Evolutionary conservation across 2,888 invertebrate genomes (phyloP), one percentile per base, ranked within the genome.

Genomic region (Trichopoda pennipes): DNA sequence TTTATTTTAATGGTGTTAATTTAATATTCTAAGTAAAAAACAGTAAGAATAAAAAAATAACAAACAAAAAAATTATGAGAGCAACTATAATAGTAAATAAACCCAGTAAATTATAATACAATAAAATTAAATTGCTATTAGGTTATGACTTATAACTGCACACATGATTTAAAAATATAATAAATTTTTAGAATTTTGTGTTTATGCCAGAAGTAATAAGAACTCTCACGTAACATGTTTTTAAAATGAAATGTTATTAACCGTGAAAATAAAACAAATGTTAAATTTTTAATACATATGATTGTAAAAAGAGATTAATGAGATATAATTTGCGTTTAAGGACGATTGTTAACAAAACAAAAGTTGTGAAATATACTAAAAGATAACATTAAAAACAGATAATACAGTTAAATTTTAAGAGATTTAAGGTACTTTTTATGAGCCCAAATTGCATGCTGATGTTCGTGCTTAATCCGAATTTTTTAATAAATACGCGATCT

Each of bases 191-290:
- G 42, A 53, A 23, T 3, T 75, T 38, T 21, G 14, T 51, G 32
- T 51, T 10, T 51, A 35, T 38, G 10, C 9, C n/a, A 35, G 64
- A 16, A 72, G 56, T 55, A 76, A 56, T 35, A 76, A 53, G 63
- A 70, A 72, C 14, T 49, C 72, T 47, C 21, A 66, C 58, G 66
- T 23, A 73, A 49, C 63, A 72, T 76, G 77, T 87, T 87, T 60
- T 81, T 77, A 77, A 73, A 73, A 68, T 58, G 81, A 84, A 28
- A 2, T 83, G 86, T 89, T 88, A 87, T 88, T 89, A 89, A 89
- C 88, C 86, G 76, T 51, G 72, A 61, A 73, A 84, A 76, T 73
- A 74, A 74, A 63, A 80, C 66, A 76, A 55, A 72, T 84, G 81
- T 81, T 84, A 84, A 81, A 73, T 77, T 72, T 21, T 56, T 49